Base-by-base conservation (phyloP, 2,888 invertebrate species). In the Agrotis puta region DNA sequence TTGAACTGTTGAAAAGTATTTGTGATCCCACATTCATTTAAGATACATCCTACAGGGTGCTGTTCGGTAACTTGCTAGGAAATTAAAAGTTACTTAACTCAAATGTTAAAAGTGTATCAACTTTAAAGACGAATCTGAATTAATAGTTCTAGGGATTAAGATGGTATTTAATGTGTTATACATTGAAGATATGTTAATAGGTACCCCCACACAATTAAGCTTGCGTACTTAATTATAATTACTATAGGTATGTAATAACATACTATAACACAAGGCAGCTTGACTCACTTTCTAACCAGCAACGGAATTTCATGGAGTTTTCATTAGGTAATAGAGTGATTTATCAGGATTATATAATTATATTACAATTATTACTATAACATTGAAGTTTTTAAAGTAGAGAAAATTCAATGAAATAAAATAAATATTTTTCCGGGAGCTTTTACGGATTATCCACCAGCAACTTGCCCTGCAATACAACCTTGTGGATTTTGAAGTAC, bases 1-100 rank as follows among this genome's bases (percentile, higher is more conserved):
- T 69, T 68, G 57, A 69, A 45, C 24, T 69, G 43, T 57, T 69
- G 16, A 20, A 45, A 69, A 45, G 5, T 69, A 33, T 39, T 51
- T n/a, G 39, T 22, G 22, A 18, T 57, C 9, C 14, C 43, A 48
- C 7, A 47, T 72, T 39, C 56, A 39, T 20, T 43, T 59, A 27
- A 61, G n/a, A 27, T 48, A 14, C 18, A 70, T 73, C 18, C 20
- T 24, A 39, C 27, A 6, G 33, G 22, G 16, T 27, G 18, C 22
- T 11, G 6, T 39, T 13, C 20, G 11, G n/a, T n/a, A 16, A 2
- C 9, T 39, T n/a, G 33, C 6, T 56, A 24, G 13, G 13, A 71
- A 58, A 58, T 13, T 27, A 20, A 14, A n/a, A 6, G 24, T 13
- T 9, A 4, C 27, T 33, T 13, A 33, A 14, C 45, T n/a, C 16